Base-by-base conservation (phyloP, 2,797 vertebrate species). In the Pseudocheirus occidentalis region DNA sequence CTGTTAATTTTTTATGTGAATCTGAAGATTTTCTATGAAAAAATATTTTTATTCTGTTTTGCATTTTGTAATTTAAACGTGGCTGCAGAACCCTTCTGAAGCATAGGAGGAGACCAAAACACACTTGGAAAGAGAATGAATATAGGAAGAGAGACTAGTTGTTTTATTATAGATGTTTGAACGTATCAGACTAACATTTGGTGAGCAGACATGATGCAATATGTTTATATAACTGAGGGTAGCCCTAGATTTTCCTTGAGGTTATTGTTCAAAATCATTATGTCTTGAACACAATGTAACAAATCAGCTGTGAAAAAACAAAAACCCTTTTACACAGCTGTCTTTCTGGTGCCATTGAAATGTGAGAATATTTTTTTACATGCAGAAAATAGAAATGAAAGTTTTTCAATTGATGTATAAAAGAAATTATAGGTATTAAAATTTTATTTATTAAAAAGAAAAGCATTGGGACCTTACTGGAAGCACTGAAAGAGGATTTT, bases 381-480 rank as follows among this genome's bases (percentile, higher is more conserved):
- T 97, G 98, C 96, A 95, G 91, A 97, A 95, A 96, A 46, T 87
- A 97, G 96, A 97, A 97, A 95, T 97, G 96, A 97, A 98, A 97
- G 95, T 98, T 98, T 98, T 98, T 95, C 98, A 97, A 97, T 98
- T 97, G 98, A 98, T 98, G 98, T 99, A 98, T 98, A 98, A 95
- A 98, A 98, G 97, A 98, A 98, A 99, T 98, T 97, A 96, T 96
- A 98, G 98, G 97, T 97, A 98, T 99, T 98, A 98, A 99, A 98
- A 95, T 98, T 98, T 95, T 98, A 98, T 97, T 98, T 98, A 97
- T 97, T 52, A 52, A 52, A 52, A 52, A 52, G 5, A 52, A 52
- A 52, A 52, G 50, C 50, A 2, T 10, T 54, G 53, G 53, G 53
- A 11, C 53, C 53, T 54, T 10, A 54, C 9, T 1, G 9, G 53